phyloP scores from a whole-genome alignment of 1,140 invertebrate species.

The Drosophila micromelanica region DNA sequence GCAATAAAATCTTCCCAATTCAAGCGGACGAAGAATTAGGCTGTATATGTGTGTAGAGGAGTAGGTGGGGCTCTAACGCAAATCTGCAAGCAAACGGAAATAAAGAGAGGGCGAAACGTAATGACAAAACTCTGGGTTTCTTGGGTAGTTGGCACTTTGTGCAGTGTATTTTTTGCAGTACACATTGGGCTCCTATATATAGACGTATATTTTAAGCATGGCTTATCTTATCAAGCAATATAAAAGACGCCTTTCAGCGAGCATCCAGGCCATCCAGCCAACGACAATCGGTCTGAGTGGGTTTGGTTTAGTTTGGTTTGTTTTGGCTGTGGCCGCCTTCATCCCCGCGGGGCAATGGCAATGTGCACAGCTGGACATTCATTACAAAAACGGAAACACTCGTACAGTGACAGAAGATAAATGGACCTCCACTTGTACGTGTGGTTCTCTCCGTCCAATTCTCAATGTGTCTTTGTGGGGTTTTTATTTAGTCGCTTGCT shows the following conservation, averaged over 20 bases:
- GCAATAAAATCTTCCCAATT: conserved; percentile 74
- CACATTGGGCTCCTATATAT: conserved; percentile 23
- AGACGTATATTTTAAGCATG: conserved; percentile 78
- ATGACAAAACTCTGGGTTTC: conserved; percentile 70
- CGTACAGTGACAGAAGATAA: conserved; percentile 81
- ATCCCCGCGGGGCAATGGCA: conserved; percentile 63
- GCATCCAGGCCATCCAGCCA: conserved; percentile 33
- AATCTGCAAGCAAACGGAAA: conserved; percentile 65
- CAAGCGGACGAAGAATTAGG: conserved; percentile 33
- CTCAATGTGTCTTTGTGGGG: conserved; percentile 56
- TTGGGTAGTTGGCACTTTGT: conserved; percentile 25
- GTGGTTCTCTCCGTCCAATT: conserved; percentile 45
- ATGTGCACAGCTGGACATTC: conserved; percentile 81
- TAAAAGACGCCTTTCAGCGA: conserved; percentile 81
- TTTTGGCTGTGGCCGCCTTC: conserved; percentile 34
- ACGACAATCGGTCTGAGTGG: conserved; percentile 68
- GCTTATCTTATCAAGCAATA: conserved; percentile 79
- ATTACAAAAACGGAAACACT: conserved; percentile 82
- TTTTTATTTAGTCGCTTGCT: conserved; percentile 80
- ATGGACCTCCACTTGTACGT: conserved; percentile 80
- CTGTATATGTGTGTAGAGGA: background rate
- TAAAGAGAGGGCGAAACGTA: conserved; percentile 64
- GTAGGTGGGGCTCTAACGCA: conserved; percentile 45
- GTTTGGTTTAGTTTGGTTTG: conserved; percentile 38
- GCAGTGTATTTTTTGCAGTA: conserved; percentile 32